Conservation (phyloP, 2,797 vertebrate genomes). For the Bovichtus diacanthus region DNA sequence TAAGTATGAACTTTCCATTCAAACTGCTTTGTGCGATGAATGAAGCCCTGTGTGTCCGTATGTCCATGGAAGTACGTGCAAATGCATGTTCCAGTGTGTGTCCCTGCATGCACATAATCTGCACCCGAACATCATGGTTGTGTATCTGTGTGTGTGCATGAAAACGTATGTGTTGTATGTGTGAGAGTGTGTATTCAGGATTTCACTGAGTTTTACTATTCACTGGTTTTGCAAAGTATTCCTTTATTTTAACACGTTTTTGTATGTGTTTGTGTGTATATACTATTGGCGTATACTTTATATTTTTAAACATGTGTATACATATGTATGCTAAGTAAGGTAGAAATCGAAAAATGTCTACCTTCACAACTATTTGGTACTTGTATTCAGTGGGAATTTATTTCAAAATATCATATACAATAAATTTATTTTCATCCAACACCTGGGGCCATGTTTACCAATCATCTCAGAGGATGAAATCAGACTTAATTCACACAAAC, state of each 20-base stretch:
- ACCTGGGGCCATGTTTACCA: conserved; percentile 28
- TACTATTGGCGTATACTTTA: background rate
- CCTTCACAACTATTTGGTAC: background rate
- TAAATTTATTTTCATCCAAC: conserved; percentile 14
- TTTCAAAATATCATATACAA: background rate
- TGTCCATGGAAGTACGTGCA: conserved; percentile 23
- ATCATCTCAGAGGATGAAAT: conserved; percentile 13
- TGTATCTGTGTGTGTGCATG: background rate
- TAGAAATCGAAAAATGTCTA: conserved; percentile 8
- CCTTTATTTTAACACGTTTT: background rate
- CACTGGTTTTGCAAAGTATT: conserved; percentile 3
- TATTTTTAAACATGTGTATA: background rate
- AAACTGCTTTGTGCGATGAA: conserved; percentile 50
- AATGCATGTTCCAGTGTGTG: conserved; percentile 19
- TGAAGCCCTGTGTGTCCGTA: conserved; percentile 48
- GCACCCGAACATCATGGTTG: conserved; percentile 3
- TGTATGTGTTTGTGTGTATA: background rate
- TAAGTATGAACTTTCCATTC: conserved; percentile 36
- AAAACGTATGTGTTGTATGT: background rate
- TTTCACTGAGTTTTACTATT: background rate
- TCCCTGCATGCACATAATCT: conserved; percentile 24
- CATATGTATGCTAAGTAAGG: background rate
- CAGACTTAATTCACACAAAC: background rate
- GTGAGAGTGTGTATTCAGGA: conserved; percentile 3
- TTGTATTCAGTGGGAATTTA: background rate